Evolutionary conservation across 1,140 invertebrate genomes (phyloP), one percentile per base, ranked within the genome.

Genomic region (Drosophila rufa): DNA sequence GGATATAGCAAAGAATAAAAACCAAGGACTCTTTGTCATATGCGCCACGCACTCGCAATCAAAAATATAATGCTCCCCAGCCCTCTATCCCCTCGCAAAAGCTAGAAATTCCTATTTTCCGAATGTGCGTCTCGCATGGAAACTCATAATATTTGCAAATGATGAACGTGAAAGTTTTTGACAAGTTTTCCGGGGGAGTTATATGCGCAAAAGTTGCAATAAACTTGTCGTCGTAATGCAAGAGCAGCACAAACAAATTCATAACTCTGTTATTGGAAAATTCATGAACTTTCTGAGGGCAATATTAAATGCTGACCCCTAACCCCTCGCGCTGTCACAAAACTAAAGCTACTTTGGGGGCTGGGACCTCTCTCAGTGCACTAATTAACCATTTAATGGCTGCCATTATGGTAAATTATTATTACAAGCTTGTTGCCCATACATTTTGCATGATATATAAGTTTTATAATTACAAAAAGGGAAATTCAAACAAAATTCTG

Each of bases 121-220:
- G 46, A 60, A 27, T 55, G 57, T 56, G 46, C 69, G 67, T 64
- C 55, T 73, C 50, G 68, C 81, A 84, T 68, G 65, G 68, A 90
- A 85, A 77, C 82, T 84, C 85, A 85, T 90, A 85, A 90, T 90
- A 90, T 90, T 90, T 85, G 85, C 85, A 90, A 90, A 90, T 90
- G 85, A 90, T 80, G 85, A 85, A 90, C 85, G 85, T 90, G 85
- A 71, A 90, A 90, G 85, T 90, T 90, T 90, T 90, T 82, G 81
- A 81, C 84, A 90, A 89, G 81, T 83, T 77, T 74, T 25, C 14
- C 30, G 40, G 0, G 30, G 30, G 45, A 38, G 42, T 43, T 45
- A 11, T 30, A 12, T 25, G 19, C 25, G 17, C 56, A 47, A 59
- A 56, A 47, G 50, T 67, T 76, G 74, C 61, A 68, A 65, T 76